Conservation (phyloP, 2,888 invertebrate genomes). For the Iselma pallidipennis region DNA sequence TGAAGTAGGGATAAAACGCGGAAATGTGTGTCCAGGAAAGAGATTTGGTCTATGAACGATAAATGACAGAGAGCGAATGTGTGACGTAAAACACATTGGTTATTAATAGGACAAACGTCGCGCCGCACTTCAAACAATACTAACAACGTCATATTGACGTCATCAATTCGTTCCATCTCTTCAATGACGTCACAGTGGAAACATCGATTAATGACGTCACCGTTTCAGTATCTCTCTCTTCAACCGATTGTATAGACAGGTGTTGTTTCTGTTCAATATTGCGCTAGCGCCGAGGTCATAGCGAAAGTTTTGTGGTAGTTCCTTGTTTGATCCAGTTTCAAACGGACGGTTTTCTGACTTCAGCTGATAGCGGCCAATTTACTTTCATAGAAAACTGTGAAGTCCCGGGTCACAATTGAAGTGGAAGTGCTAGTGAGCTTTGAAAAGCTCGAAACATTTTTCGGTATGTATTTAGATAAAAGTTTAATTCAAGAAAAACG, state of each 20-base stretch:
- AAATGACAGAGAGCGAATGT: not conserved
- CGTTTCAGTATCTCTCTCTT: slow-evolving; percentile 25
- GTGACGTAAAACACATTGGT: slow-evolving; percentile 42
- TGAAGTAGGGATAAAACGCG: too few relatives aligned
- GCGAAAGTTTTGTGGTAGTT: slow-evolving; percentile 46
- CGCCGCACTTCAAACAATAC: slow-evolving; percentile 38
- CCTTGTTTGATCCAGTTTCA: slow-evolving; percentile 25
- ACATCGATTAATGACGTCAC: slow-evolving; percentile 45
- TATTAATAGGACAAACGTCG: slow-evolving; percentile 44
- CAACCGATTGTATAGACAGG: slow-evolving; percentile 13
- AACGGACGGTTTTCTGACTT: slow-evolving; percentile 18
- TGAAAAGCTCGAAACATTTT: not conserved
- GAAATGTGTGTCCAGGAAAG: too few relatives aligned
- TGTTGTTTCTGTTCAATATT: slow-evolving; percentile 27
- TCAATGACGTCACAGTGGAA: slow-evolving; percentile 41
- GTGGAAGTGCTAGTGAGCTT: too few relatives aligned
- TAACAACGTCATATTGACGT: slow-evolving; percentile 44
- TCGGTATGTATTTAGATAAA: not conserved
- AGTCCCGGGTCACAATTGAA: too few relatives aligned
- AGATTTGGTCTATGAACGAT: too few relatives aligned
- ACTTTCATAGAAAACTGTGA: too few relatives aligned
- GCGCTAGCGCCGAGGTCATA: slow-evolving; percentile 44
- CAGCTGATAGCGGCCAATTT: not conserved
- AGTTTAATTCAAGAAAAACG: too few relatives aligned
- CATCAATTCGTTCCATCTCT: slow-evolving; percentile 39